Conservation (phyloP, 2,888 invertebrate genomes). For the Callosobruchus maculatus region DNA sequence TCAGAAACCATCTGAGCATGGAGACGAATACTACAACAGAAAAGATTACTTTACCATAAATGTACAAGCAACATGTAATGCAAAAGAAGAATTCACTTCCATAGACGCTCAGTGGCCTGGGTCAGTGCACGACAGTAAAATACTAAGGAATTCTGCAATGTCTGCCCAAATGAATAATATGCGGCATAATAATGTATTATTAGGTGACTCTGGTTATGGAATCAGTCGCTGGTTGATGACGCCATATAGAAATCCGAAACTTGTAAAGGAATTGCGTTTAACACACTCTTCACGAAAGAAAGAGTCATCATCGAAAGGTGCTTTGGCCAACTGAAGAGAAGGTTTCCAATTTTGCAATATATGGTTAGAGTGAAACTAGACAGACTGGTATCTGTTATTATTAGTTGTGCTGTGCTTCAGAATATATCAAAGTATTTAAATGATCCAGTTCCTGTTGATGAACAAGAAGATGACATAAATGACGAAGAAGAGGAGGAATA, state of each 20-base stretch:
- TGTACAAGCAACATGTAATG: constrained; percentile 19
- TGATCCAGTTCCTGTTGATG: constrained; percentile 3
- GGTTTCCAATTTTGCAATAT: constrained; percentile 1
- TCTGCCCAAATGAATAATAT: no score
- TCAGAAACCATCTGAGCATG: constrained; percentile 11
- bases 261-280: neutral
- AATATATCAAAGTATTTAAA: constrained; percentile 11
- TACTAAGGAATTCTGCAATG: neutral
- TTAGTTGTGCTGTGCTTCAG: no score
- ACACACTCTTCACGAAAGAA: neutral
- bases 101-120: no score
- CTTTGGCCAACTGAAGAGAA: neutral
- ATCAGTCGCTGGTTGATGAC: constrained; percentile 1
- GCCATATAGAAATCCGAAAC: neutral
- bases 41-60: constrained; percentile 16
- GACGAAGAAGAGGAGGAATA: no score
- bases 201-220: no score
- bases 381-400: constrained; percentile 9
- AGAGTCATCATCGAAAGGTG: constrained; percentile 1
- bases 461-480: no score
- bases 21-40: constrained; percentile 21
- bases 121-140: no score
- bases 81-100: constrained; percentile 15
- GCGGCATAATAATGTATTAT: no score
- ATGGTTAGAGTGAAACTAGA: constrained; percentile 7